phyloP scores from a whole-genome alignment of 2,113 vertebrate genomes.

The Macroglossus sobrinus region DNA sequence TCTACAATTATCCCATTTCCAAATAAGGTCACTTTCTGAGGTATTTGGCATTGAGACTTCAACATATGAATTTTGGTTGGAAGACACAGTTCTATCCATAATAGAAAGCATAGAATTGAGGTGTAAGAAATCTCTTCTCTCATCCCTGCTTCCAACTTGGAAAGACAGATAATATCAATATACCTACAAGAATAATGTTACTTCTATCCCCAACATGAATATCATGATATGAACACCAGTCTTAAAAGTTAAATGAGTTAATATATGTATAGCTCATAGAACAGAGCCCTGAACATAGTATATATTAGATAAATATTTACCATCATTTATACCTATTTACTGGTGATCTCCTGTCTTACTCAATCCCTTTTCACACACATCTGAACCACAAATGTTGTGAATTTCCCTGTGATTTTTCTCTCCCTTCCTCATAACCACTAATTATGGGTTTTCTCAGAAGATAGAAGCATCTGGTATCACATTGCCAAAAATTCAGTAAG shows the following conservation, averaged over 20 bases:
- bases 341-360: not conserved
- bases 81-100: not conserved
- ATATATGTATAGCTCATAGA: not conserved
- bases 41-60: not conserved
- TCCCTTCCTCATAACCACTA: not conserved
- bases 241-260: not conserved
- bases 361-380: not conserved
- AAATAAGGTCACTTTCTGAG: not conserved
- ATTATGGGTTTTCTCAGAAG: not conserved
- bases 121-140: not conserved
- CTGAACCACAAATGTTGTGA: not conserved
- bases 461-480: not conserved
- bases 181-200: not conserved
- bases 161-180: not conserved
- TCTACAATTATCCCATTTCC: not conserved
- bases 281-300: not conserved
- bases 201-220: not conserved
- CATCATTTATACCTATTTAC: not conserved
- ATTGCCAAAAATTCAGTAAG: not conserved
- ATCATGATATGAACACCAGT: not conserved
- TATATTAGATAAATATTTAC: not conserved
- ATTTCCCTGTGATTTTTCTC: not conserved
- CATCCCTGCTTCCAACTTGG: not conserved
- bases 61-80: not conserved
- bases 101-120: not conserved